phyloP scores from a whole-genome alignment of 1,140 invertebrate species.

The Camponotus floridanus region DNA sequence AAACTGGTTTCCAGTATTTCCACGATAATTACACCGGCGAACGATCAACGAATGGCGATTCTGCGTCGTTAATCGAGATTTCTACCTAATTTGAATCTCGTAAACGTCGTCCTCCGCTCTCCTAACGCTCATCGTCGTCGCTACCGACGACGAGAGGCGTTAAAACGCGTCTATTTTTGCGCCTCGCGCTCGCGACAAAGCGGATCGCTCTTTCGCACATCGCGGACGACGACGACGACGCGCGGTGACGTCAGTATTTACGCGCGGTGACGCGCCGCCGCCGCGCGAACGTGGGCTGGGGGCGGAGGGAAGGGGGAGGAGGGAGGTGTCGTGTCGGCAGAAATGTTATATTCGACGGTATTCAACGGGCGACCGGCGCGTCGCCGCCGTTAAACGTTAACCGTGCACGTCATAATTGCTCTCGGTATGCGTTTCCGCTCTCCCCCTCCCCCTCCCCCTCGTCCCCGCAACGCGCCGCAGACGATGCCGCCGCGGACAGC shows the following conservation, averaged over 20 bases:
- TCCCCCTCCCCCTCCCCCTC: neutral
- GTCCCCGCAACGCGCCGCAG: neutral
- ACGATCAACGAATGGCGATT: slow-evolving; percentile 11
- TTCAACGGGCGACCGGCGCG: slow-evolving; percentile 42
- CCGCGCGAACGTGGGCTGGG: neutral
- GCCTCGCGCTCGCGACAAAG: slow-evolving; percentile 11
- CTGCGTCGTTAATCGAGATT: slow-evolving; percentile 24
- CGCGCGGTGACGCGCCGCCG: slow-evolving; percentile 52
- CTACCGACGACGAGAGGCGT: slow-evolving; percentile 11
- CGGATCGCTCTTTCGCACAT: slow-evolving; percentile 30
- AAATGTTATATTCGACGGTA: slow-evolving; percentile 61
- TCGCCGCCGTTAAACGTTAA: slow-evolving; percentile 38
- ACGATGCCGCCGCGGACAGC: neutral
- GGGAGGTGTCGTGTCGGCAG: slow-evolving; percentile 28
- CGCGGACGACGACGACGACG: slow-evolving; percentile 12
- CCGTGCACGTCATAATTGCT: slow-evolving; percentile 67
- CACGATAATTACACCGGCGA: slow-evolving; percentile 34
- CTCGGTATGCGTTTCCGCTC: slow-evolving; percentile 38
- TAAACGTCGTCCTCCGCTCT: slow-evolving; percentile 24
- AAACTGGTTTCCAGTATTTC: slow-evolving; percentile 54
- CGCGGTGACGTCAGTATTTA: slow-evolving; percentile 66
- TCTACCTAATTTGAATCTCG: slow-evolving; percentile 45
- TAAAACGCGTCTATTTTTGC: slow-evolving; percentile 57
- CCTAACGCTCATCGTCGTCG: neutral
- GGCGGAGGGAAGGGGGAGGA: neutral